These are phyloP conservation scores for Schizopygopsis malacanthus DNA, from an alignment of 2,797 vertebrate genomes.

Conservation along the genomic window DNA sequence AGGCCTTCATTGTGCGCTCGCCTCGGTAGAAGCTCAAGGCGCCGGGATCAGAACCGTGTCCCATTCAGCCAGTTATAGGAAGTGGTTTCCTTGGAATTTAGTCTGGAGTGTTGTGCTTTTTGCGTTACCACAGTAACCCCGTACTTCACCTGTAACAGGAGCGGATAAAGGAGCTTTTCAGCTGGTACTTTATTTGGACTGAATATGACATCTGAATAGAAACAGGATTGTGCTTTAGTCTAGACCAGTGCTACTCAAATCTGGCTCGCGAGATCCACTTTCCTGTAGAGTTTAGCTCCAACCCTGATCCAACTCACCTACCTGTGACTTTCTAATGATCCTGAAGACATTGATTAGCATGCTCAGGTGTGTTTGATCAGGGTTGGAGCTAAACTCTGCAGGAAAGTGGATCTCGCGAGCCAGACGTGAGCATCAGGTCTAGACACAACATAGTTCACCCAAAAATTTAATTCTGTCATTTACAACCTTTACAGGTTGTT, in stretches of 20 bases:
- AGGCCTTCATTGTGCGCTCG: slow-evolving; percentile 69
- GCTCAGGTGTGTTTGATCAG: too few species aligned
- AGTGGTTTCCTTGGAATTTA: slow-evolving; percentile 67
- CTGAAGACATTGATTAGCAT: too few species aligned
- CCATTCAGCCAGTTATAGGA: slow-evolving; percentile 68
- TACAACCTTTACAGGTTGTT: neutral
- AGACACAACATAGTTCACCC: neutral
- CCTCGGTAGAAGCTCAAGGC: slow-evolving; percentile 62
- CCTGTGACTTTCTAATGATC: too few species aligned
- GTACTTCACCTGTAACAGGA: slow-evolving; percentile 69
- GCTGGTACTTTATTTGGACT: slow-evolving; percentile 75
- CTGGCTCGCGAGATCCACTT: too few species aligned
- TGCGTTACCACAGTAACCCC: slow-evolving; percentile 74
- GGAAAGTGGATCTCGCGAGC: too few species aligned
- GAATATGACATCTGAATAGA: slow-evolving; percentile 69
- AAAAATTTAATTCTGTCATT: neutral
- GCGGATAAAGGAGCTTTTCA: slow-evolving; percentile 76
- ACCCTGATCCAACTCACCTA: too few species aligned
- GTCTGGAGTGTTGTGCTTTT: slow-evolving; percentile 76
- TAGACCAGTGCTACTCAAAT: neutral
- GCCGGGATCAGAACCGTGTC: slow-evolving; percentile 71
- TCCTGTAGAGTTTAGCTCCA: too few species aligned
- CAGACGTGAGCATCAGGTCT: neutral
- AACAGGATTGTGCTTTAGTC: slow-evolving; percentile 30
- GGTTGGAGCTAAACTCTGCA: too few species aligned